These are phyloP conservation scores for Palaemon carinicauda DNA, from an alignment of 1,140 invertebrate species.

Conservation along the genomic window DNA sequence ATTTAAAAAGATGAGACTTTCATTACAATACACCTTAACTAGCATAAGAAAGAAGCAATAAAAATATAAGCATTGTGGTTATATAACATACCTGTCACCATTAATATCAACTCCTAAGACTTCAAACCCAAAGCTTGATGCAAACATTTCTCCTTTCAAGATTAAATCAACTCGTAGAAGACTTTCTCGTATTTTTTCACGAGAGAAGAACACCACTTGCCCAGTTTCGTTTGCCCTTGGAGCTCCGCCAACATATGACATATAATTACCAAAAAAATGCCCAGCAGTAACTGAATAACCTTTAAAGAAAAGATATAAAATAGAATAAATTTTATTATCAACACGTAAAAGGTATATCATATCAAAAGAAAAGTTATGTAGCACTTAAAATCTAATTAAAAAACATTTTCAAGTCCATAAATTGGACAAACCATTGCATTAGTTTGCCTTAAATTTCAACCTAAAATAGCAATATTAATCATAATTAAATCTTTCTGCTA, in stretches of 20 bases:
- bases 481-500: too few species aligned
- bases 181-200: constrained; percentile 57
- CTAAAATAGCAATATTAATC: too few species aligned
- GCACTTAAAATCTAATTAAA: background rate
- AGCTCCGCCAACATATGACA: constrained; percentile 84
- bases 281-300: constrained; percentile 63
- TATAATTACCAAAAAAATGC: constrained; percentile 64
- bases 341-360: too few species aligned
- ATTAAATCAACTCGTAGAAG: constrained; percentile 72
- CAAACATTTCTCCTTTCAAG: constrained; percentile 84
- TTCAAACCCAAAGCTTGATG: constrained; percentile 89
- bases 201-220: constrained; percentile 83
- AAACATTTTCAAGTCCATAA: too few species aligned
- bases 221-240: constrained; percentile 84
- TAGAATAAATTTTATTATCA: background rate
- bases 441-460: too few species aligned
- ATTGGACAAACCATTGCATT: too few species aligned
- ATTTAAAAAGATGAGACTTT: too few species aligned
- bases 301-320: background rate
- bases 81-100: constrained; percentile 76
- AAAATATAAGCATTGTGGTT: background rate
- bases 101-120: constrained; percentile 84
- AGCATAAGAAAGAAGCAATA: too few species aligned
- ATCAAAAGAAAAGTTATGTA: too few species aligned
- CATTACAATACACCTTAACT: too few species aligned